A percentile compares a stretch with the other conserved stretches of the same genome.
phyloP scores from a whole-genome alignment of 2,797 vertebrate species.

The Rhabdomys pumilio region DNA sequence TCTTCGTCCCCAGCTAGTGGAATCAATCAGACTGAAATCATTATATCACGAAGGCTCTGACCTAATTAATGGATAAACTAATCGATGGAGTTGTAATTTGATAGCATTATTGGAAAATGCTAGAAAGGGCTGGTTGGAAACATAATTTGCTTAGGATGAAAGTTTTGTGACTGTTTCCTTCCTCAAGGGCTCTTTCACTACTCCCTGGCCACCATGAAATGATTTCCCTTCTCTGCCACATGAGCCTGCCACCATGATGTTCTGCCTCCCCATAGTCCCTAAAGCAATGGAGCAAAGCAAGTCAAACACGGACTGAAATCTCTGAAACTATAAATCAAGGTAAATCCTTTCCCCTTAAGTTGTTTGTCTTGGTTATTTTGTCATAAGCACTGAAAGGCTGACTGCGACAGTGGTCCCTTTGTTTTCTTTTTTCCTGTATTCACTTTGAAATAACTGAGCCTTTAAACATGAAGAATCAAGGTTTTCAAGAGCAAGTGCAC shows the following conservation, averaged over 20 bases:
- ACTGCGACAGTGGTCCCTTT: accelerated
- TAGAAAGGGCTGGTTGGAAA: neutral
- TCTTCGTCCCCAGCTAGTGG: neutral
- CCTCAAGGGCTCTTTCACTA: neutral
- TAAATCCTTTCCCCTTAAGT: neutral
- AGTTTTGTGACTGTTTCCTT: neutral
- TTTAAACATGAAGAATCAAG: neutral
- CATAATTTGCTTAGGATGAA: neutral
- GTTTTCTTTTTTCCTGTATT: neutral
- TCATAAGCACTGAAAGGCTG: neutral
- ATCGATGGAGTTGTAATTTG: neutral
- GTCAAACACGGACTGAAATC: neutral
- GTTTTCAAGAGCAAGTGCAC: neutral
- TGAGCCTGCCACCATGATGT: neutral
- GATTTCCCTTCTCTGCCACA: neutral
- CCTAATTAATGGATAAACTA: neutral
- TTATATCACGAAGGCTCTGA: neutral
- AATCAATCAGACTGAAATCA: neutral
- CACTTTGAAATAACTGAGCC: neutral
- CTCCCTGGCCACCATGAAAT: neutral
- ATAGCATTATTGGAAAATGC: neutral
- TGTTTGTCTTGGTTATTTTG: neutral
- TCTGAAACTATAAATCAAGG: neutral
- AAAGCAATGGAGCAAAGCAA: neutral
- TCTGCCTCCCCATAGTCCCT: neutral